A percentile compares a stretch with the other conserved stretches of the same genome.
Conservation (phyloP, 37 sponge, comb jelly and placozoan species). For the Tethya wilhelma region DNA sequence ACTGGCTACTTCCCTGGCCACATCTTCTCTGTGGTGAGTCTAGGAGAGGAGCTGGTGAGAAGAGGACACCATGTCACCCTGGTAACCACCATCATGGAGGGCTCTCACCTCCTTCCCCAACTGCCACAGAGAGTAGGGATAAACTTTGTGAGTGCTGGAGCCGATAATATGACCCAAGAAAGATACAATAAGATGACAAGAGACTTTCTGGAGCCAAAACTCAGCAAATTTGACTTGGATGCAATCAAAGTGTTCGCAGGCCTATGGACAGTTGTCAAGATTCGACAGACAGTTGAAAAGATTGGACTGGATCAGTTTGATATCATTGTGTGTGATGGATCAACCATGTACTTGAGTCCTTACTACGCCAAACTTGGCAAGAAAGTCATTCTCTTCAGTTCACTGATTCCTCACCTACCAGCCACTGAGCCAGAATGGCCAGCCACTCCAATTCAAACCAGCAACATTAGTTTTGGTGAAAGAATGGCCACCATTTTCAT, state of each 20-base stretch:
- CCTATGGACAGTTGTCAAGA: not conserved
- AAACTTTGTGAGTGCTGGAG: slow-evolving; percentile 6
- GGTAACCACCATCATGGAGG: slow-evolving; percentile 17
- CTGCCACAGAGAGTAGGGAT: slow-evolving; percentile 1
- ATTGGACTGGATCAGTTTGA: slow-evolving; percentile 8
- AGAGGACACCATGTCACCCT: slow-evolving; percentile 44
- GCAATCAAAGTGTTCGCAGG: not conserved
- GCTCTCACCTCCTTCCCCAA: not conserved
- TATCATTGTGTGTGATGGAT: not conserved
- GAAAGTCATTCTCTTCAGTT: slow-evolving; percentile 5
- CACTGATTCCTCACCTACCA: not conserved
- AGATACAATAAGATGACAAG: not conserved
- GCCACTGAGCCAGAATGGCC: not conserved
- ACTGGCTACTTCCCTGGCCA: slow-evolving; percentile 14
- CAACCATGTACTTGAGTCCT: not conserved
- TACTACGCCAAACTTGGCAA: slow-evolving; percentile 6
- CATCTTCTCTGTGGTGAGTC: slow-evolving; percentile 9
- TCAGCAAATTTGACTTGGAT: too few species aligned
- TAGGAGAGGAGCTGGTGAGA: slow-evolving; percentile 34
- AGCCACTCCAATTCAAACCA: not conserved
- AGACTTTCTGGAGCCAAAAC: too few species aligned
- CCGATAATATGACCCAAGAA: not conserved
- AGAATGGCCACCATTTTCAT: too few species aligned
- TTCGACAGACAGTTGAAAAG: not conserved
- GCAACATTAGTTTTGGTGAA: too few species aligned